Percentiles rank a stretch among this genome's conserved stretches.
These are phyloP conservation scores for Lethenteron reissneri DNA, from an alignment of 2,113 vertebrate genomes.

Conservation along the genomic window DNA sequence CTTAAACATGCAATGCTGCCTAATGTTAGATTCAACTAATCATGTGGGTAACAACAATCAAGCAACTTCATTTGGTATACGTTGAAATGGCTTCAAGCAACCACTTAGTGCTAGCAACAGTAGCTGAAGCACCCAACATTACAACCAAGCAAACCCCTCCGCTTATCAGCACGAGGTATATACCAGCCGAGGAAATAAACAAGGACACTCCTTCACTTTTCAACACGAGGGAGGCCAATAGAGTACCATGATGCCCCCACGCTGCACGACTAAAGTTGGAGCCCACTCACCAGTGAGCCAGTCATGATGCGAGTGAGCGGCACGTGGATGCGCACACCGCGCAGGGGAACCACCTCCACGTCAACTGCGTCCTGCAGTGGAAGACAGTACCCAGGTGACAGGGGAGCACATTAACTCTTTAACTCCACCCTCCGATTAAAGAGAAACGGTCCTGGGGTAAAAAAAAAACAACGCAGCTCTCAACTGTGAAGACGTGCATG, in stretches of 20 bases:
- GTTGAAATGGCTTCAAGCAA: neutral
- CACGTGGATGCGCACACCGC: constrained; percentile 22
- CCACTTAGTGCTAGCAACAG: neutral
- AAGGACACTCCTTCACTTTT: neutral
- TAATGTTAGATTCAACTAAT: no score
- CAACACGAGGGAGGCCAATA: constrained; percentile 7
- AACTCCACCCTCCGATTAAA: no score
- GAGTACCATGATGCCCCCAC: neutral
- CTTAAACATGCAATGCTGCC: neutral
- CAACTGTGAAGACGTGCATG: neutral
- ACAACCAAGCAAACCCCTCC: no score
- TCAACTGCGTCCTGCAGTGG: constrained; percentile 22
- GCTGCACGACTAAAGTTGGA: neutral
- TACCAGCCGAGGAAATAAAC: constrained; percentile 1
- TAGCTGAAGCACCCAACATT: no score
- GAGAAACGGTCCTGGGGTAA: no score
- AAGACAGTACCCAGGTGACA: no score
- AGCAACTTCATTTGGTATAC: no score
- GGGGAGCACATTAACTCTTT: no score
- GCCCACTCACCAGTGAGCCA: constrained; percentile 20
- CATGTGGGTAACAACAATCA: no score
- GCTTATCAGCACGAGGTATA: no score
- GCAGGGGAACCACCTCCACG: constrained; percentile 24
- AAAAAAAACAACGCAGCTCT: neutral
- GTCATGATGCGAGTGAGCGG: constrained; percentile 22